Percentiles rank a stretch among this genome's conserved stretches.
phyloP scores from a whole-genome alignment of 1,140 invertebrate genomes.

The Drosophila dunni region DNA sequence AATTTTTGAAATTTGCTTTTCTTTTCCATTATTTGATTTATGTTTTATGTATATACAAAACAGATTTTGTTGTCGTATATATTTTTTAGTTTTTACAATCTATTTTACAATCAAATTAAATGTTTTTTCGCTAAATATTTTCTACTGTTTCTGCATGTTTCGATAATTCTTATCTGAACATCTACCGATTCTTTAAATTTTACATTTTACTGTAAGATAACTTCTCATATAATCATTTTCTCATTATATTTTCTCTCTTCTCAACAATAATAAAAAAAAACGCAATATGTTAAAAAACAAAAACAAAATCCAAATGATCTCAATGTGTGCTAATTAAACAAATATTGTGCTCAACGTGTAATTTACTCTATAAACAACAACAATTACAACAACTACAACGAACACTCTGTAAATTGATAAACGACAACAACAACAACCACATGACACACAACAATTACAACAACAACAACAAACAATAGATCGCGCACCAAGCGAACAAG shows the following conservation, averaged over 20 bases:
- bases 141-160: slow-evolving; percentile 70
- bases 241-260: slow-evolving; percentile 80
- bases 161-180: slow-evolving; percentile 64
- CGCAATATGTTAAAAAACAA: slow-evolving; percentile 56
- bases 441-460: slow-evolving; percentile 71
- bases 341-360: slow-evolving; percentile 56
- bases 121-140: slow-evolving; percentile 60
- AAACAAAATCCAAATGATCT: slow-evolving; percentile 62
- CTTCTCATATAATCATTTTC: slow-evolving; percentile 78
- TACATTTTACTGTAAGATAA: slow-evolving; percentile 69
- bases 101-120: slow-evolving; percentile 44
- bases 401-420: slow-evolving; percentile 73
- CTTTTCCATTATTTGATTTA: slow-evolving; percentile 52
- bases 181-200: slow-evolving; percentile 42
- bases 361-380: slow-evolving; percentile 57
- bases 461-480: slow-evolving; percentile 71
- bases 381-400: slow-evolving; percentile 46
- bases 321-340: slow-evolving; percentile 76
- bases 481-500: slow-evolving; percentile 84
- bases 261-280: slow-evolving; percentile 47
- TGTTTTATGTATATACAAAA: slow-evolving; percentile 36
- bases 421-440: slow-evolving; percentile 62
- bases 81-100: slow-evolving; percentile 29
- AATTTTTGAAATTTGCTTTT: neutral
- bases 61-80: slow-evolving; percentile 19